phyloP scores from a whole-genome alignment of 37 sponge, comb jelly and placozoan species.

The Chondrilla cf. caribensis region DNA sequence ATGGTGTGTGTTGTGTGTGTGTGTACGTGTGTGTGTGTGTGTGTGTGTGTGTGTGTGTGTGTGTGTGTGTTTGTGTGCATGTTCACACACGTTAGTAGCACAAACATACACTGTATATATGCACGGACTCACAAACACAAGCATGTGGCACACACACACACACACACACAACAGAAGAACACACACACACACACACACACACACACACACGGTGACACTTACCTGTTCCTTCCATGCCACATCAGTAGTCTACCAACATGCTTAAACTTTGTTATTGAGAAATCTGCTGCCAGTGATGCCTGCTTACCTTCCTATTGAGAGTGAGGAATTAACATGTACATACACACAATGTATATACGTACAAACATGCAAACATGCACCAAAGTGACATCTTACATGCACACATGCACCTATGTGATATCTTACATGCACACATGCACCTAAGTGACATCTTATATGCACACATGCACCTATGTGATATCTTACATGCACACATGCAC shows the following conservation, averaged over 20 bases:
- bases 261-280: conserved; percentile 88
- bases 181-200: too few species aligned
- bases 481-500: background rate
- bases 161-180: too few species aligned
- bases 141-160: too few species aligned
- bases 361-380: background rate
- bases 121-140: too few species aligned
- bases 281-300: conserved; percentile 94
- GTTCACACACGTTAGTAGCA: background rate
- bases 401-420: too few species aligned
- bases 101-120: background rate
- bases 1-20: too few species aligned
- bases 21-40: too few species aligned
- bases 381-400: background rate
- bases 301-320: conserved; percentile 85
- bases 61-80: too few species aligned
- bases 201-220: too few species aligned
- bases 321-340: background rate
- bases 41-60: too few species aligned
- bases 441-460: too few species aligned
- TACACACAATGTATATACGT: background rate
- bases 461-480: too few species aligned
- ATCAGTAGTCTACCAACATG: conserved; percentile 82
- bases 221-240: conserved; percentile 98
- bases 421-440: background rate